A percentile compares a stretch with the other conserved stretches of the same genome.
These are phyloP conservation scores for Hassar affinis DNA, from an alignment of 2,113 vertebrate species.

Conservation along the genomic window DNA sequence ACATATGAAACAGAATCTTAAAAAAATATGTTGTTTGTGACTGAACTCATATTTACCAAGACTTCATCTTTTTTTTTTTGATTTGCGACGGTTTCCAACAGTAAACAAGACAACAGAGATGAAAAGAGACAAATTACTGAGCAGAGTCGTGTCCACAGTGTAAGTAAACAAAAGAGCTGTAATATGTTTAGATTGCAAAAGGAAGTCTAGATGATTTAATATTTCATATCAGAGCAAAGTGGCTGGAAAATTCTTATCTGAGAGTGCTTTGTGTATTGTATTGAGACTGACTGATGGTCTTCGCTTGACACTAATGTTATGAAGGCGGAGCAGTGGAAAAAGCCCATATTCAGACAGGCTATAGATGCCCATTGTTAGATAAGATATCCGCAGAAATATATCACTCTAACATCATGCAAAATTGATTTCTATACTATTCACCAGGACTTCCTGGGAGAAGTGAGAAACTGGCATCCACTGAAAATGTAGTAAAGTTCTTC, in stretches of 20 bases:
- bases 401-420: not conserved
- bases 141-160: not conserved
- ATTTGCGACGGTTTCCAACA: not conserved
- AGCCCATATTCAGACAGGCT: not conserved
- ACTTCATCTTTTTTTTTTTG: not conserved
- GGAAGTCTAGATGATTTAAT: conserved; percentile 3
- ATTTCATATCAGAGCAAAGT: conserved; percentile 12
- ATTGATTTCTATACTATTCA: not conserved
- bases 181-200: not conserved
- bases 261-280: conserved; percentile 16
- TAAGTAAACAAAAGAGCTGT: not conserved
- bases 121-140: too few species aligned
- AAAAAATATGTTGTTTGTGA: not conserved
- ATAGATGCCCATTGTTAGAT: not conserved
- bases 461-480: not conserved
- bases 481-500: not conserved
- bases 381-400: not conserved
- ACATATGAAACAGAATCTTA: not conserved
- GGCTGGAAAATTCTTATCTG: not conserved
- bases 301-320: not conserved
- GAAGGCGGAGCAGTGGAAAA: not conserved
- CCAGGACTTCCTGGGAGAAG: not conserved
- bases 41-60: not conserved
- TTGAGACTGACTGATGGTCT: not conserved
- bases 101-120: not conserved